Evolutionary conservation across 2,888 invertebrate species (phyloP).

Genomic region (Ptychoptera albimana): DNA sequence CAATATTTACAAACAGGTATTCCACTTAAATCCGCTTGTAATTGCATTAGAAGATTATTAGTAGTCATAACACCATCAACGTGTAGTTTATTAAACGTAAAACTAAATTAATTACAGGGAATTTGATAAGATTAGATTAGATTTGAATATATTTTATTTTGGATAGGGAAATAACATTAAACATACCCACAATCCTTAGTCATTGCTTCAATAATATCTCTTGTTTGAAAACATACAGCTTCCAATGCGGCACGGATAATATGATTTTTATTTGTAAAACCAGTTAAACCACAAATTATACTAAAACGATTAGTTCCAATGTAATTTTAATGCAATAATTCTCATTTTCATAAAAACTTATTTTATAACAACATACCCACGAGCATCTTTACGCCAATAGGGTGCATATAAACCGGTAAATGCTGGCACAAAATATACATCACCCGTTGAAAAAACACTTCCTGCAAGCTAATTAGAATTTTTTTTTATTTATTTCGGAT

Average conservation of each 20-base stretch:
- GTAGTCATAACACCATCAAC: constrained; percentile 90
- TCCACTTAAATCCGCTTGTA: constrained; percentile 88
- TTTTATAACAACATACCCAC: constrained; percentile 53
- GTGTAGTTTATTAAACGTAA: constrained; percentile 63
- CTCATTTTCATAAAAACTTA: not conserved
- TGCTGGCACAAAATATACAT: constrained; percentile 96
- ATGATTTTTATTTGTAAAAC: constrained; percentile 84
- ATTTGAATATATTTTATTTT: not conserved
- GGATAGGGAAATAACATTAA: too few species aligned
- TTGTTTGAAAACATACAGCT: constrained; percentile 91
- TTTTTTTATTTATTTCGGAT: too few species aligned
- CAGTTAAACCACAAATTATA: constrained; percentile 84
- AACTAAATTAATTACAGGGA: constrained; percentile 8
- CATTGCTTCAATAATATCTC: constrained; percentile 89
- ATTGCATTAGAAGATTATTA: constrained; percentile 83
- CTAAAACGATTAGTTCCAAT: constrained; percentile 32
- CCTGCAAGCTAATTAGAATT: constrained; percentile 39
- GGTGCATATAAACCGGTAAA: constrained; percentile 95
- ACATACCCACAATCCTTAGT: constrained; percentile 67
- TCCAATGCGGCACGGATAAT: constrained; percentile 88
- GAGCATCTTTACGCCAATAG: constrained; percentile 93
- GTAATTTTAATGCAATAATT: not conserved
- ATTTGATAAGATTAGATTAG: not conserved
- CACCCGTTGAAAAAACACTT: constrained; percentile 74
- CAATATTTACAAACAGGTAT: constrained; percentile 78